Conservation (phyloP, 2,797 vertebrate species). For the Pseudochromis fuscus region DNA sequence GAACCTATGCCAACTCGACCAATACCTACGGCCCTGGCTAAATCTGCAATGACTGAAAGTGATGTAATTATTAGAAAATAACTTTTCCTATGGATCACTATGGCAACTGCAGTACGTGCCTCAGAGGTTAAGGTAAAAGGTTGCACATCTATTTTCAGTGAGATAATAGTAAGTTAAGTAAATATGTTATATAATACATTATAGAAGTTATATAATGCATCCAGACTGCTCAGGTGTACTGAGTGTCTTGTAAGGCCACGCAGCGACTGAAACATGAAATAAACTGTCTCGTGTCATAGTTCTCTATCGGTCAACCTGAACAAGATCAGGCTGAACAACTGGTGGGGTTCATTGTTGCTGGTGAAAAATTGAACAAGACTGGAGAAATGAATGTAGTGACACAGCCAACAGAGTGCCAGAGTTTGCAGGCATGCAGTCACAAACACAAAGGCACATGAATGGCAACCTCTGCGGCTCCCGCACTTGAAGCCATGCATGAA, state of each 20-base stretch:
- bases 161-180: not conserved
- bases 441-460: slow-evolving; percentile 30
- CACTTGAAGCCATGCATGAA: slow-evolving; percentile 52
- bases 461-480: slow-evolving; percentile 43
- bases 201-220: not conserved
- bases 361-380: slow-evolving; percentile 10
- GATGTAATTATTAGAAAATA: not conserved
- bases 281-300: not conserved
- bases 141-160: not conserved
- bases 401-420: slow-evolving; percentile 19
- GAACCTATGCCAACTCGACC: not conserved
- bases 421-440: slow-evolving; percentile 42
- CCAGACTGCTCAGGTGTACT: slow-evolving; percentile 12
- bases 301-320: slow-evolving; percentile 10
- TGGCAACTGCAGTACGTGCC: not conserved
- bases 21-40: not conserved
- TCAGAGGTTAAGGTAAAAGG: slow-evolving; percentile 7
- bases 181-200: not conserved
- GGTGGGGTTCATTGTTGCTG: slow-evolving; percentile 10
- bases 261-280: slow-evolving; percentile 10
- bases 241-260: slow-evolving; percentile 10
- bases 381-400: slow-evolving; percentile 24
- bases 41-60: not conserved
- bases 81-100: slow-evolving; percentile 9
- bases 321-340: slow-evolving; percentile 7